Conservation (phyloP, 2,113 vertebrate genomes). For the Microcebus tavaratra region DNA sequence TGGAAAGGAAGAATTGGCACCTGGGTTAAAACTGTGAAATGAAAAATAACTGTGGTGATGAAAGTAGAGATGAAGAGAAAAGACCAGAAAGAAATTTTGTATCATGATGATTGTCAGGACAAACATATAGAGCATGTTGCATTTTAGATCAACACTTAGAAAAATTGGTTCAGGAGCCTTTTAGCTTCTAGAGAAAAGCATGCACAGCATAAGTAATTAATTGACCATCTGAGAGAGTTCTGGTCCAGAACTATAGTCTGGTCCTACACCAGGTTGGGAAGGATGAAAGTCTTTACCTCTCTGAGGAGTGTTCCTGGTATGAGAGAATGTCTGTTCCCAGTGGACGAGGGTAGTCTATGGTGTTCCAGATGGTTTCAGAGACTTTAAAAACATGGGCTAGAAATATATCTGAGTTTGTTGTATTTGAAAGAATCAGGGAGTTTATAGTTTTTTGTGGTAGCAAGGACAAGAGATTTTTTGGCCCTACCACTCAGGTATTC, state of each 20-base stretch:
- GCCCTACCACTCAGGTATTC: not conserved
- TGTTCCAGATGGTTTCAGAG: not conserved
- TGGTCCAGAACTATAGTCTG: not conserved
- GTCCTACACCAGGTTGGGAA: not conserved
- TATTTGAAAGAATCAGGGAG: not conserved
- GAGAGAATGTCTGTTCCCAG: not conserved
- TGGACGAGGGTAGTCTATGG: rapidly evolving
- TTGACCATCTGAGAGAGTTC: not conserved
- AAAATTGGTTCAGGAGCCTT: not conserved
- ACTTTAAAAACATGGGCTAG: not conserved
- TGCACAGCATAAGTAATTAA: not conserved
- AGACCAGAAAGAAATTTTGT: not conserved
- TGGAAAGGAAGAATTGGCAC: not conserved
- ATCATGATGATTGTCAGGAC: not conserved
- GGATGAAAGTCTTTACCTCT: not conserved
- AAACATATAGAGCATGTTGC: not conserved
- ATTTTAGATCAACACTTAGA: not conserved
- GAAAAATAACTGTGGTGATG: not conserved
- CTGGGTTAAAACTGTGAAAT: not conserved
- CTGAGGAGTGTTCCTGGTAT: not conserved
- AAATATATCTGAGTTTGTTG: not conserved
- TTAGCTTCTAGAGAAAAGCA: not conserved
- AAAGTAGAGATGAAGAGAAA: not conserved
- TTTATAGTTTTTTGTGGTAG: not conserved
- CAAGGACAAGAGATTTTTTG: not conserved